Evolutionary conservation across 2,888 invertebrate genomes (phyloP), one percentile per base, ranked within the genome.

Genomic region (Ectobius pallidus): DNA sequence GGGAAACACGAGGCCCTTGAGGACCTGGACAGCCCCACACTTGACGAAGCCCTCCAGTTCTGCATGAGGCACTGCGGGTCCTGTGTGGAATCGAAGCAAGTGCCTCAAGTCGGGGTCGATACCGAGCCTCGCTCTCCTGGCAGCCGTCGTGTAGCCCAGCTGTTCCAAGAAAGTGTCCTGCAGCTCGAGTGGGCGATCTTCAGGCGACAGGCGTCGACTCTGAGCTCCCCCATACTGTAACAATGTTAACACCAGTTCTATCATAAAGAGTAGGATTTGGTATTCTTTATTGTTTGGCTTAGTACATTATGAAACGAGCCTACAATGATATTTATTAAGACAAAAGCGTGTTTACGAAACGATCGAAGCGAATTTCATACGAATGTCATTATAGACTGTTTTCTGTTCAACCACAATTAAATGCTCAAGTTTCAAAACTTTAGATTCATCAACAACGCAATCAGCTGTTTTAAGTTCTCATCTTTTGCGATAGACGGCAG

Each of bases 1-100:
- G 46, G 90, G 90, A 77, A 90, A 89, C 63, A 90, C 90, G 76
- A 90, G 86, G 61, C 90, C 90, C 81, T 90, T 90, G 67, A 90
- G 81, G 61, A 90, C 85, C 77, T 88, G 84, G 61, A 83, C 82
- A 74, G 81, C 80, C 27, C 85, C 86, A 76, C 84, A 84, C 76
- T 83, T 83, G 61, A 81, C 84, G 77, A 83, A 82, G 49, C 83
- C 84, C 18, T 77, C 78, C 61, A 88, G 81, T 71, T 87, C 87
- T 30, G 87, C 85, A 69, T 88, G 85, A 2, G 85, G 83, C 0
- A 84, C 83, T 25, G 86, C 84, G 22, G 89, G 89, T 9, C 89
- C 90, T 11, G 87, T 85, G 78, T 89, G 87, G 84, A 90, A 89
- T 61, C 88, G 85, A 74, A 90, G 81, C 73, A 87, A 84, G 81